phyloP scores from a whole-genome alignment of 2,888 invertebrate species.

The Hydriomena furcata region DNA sequence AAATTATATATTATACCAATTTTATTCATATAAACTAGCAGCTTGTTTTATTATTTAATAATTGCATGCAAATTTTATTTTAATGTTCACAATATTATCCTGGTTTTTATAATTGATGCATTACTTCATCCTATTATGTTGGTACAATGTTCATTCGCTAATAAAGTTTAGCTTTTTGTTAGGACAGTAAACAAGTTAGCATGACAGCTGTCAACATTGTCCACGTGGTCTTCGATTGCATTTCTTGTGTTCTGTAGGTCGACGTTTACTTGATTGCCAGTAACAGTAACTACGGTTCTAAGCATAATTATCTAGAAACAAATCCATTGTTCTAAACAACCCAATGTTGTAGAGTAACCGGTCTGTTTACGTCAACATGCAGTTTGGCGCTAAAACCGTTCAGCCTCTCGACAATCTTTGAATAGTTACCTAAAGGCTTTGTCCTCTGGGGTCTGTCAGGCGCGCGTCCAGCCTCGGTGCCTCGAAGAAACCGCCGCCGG shows the following conservation, averaged over 20 bases:
- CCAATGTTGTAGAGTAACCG: constrained; percentile 37
- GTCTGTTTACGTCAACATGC: constrained; percentile 58
- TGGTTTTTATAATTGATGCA: neutral
- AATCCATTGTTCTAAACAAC: constrained; percentile 38
- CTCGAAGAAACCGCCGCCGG: constrained; percentile 71
- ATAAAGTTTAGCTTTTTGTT: constrained; percentile 1
- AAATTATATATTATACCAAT: too few relatives aligned
- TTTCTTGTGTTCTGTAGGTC: constrained; percentile 13
- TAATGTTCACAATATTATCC: constrained; percentile 7
- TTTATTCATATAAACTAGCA: too few relatives aligned
- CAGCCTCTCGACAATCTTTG: constrained; percentile 37
- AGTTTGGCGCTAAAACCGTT: constrained; percentile 43
- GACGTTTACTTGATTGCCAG: constrained; percentile 14
- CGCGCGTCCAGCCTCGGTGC: constrained; percentile 74
- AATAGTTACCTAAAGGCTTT: constrained; percentile 81
- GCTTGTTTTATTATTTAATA: too few relatives aligned
- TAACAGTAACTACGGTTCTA: constrained; percentile 18
- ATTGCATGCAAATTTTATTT: too few relatives aligned
- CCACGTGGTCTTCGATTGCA: constrained; percentile 31
- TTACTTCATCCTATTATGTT: too few relatives aligned
- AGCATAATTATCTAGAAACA: constrained; percentile 31
- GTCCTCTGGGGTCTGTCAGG: constrained; percentile 69
- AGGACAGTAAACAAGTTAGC: constrained; percentile 18
- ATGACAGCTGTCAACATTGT: constrained; percentile 29
- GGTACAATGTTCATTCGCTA: constrained; percentile 1